Percentiles rank a stretch among this genome's conserved stretches.
Conservation (phyloP, 2,888 invertebrate species). For the Elmis aenea region DNA sequence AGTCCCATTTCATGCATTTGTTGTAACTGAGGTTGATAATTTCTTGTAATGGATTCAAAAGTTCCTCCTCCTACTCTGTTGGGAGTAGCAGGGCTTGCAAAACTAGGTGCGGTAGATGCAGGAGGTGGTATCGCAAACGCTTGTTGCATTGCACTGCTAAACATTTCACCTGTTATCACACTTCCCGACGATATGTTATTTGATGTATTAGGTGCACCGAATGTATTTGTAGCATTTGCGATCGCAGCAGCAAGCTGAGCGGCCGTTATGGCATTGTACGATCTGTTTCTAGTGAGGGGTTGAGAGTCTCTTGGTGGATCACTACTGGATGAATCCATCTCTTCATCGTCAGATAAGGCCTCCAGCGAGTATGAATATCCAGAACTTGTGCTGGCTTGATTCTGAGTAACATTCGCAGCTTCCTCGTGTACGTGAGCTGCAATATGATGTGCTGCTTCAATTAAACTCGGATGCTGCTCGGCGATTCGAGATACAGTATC, state of each 20-base stretch:
- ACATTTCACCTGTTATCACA: conserved; percentile 66
- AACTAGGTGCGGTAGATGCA: conserved; percentile 18
- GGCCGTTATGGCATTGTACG: conserved; percentile 58
- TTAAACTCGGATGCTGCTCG: conserved; percentile 63
- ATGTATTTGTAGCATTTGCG: conserved; percentile 52
- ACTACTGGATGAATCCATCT: conserved; percentile 47
- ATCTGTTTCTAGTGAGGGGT: conserved; percentile 38
- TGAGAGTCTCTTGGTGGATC: conserved; percentile 36
- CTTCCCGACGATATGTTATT: conserved; percentile 26
- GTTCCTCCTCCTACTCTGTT: conserved; percentile 27
- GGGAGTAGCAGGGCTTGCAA: conserved; percentile 14
- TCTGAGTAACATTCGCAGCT: conserved; percentile 51
- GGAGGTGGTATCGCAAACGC: conserved; percentile 50
- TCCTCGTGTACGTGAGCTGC: conserved; percentile 54
- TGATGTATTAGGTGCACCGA: conserved; percentile 24
- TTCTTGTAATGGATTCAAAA: conserved; percentile 35
- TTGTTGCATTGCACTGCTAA: conserved; percentile 71
- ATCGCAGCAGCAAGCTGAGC: conserved; percentile 72
- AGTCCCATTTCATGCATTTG: conserved; percentile 92
- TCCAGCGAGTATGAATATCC: conserved; percentile 52
- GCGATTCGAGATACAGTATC: conserved; percentile 64
- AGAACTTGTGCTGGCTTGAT: conserved; percentile 49
- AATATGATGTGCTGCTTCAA: conserved; percentile 64
- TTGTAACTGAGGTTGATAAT: conserved; percentile 56
- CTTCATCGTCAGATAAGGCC: conserved; percentile 52